Evolutionary conservation across 2,888 invertebrate species (phyloP).

Genomic region (Idaea dimidiata): DNA sequence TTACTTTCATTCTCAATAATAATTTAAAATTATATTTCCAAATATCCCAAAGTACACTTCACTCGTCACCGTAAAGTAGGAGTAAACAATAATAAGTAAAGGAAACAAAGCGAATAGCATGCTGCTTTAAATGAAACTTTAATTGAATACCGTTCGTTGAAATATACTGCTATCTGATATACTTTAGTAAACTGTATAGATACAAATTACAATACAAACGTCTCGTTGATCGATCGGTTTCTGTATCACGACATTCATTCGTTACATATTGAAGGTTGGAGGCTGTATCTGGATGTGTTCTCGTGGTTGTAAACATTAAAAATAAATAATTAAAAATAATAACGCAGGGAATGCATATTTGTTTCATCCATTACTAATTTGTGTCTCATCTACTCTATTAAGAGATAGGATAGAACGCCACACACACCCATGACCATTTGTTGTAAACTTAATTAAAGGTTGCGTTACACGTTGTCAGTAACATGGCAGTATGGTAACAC

Average conservation of each 20-base stretch:
- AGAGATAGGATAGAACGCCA: slow-evolving; percentile 43
- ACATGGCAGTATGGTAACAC: no score
- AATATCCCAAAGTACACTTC: slow-evolving; percentile 34
- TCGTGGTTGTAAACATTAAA: slow-evolving; percentile 10
- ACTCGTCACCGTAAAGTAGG: slow-evolving; percentile 57
- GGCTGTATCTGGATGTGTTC: not conserved
- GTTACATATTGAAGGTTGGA: slow-evolving; percentile 7
- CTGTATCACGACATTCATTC: not conserved
- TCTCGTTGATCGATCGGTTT: not conserved
- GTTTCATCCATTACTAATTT: slow-evolving; percentile 59
- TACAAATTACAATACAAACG: slow-evolving; percentile 6
- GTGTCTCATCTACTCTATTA: slow-evolving; percentile 61
- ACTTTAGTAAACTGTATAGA: not conserved
- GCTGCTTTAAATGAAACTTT: slow-evolving; percentile 58
- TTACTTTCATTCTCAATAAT: not conserved
- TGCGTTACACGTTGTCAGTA: no score
- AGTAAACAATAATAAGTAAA: slow-evolving; percentile 51
- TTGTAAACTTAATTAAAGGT: slow-evolving; percentile 22
- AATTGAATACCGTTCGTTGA: not conserved
- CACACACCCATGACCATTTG: slow-evolving; percentile 35
- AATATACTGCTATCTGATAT: not conserved
- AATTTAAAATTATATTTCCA: not conserved
- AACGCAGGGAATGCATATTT: slow-evolving; percentile 56
- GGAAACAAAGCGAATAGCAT: slow-evolving; percentile 65
- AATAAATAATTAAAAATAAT: slow-evolving; percentile 37